phyloP scores from a whole-genome alignment of 1,140 invertebrate species.

The Bacillus rossius region DNA sequence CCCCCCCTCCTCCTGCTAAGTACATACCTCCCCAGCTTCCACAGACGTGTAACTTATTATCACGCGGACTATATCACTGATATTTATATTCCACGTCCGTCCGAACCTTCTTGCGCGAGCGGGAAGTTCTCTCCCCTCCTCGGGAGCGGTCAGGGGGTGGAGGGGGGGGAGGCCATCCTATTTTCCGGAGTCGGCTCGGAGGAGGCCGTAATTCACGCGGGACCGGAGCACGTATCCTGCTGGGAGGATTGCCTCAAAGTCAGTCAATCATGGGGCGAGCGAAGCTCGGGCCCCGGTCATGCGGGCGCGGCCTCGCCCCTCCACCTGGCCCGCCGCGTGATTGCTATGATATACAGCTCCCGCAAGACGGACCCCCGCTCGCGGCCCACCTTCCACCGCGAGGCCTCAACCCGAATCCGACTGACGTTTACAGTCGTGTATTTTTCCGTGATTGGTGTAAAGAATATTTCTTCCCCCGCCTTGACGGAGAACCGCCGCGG shows the following conservation, averaged over 20 bases:
- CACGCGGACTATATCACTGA: background rate
- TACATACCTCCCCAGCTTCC: too few species aligned
- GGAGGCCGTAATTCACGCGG: conserved; percentile 14
- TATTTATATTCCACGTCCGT: background rate
- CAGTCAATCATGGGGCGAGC: background rate
- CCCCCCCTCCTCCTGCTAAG: too few species aligned
- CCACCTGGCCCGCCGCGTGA: conserved; percentile 2
- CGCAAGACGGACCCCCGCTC: background rate
- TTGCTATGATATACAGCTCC: conserved; percentile 13
- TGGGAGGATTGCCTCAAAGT: conserved; percentile 6
- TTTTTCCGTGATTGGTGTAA: conserved; percentile 16
- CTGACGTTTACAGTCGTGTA: conserved; percentile 16
- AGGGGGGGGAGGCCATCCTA: conserved; percentile 2
- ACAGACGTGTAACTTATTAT: conserved; percentile 7
- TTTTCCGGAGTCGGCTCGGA: conserved; percentile 11
- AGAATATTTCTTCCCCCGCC: background rate
- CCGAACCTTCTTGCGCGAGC: background rate
- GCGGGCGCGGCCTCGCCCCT: too few species aligned
- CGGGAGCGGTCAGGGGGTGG: background rate
- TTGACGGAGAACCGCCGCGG: background rate
- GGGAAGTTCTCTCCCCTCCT: too few species aligned
- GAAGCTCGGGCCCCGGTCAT: too few species aligned
- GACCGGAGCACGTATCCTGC: background rate
- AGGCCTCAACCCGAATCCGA: conserved; percentile 17
- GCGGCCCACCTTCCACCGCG: background rate